Base-by-base conservation (phyloP, 2,113 vertebrate genomes). In the Hylia prasina region DNA sequence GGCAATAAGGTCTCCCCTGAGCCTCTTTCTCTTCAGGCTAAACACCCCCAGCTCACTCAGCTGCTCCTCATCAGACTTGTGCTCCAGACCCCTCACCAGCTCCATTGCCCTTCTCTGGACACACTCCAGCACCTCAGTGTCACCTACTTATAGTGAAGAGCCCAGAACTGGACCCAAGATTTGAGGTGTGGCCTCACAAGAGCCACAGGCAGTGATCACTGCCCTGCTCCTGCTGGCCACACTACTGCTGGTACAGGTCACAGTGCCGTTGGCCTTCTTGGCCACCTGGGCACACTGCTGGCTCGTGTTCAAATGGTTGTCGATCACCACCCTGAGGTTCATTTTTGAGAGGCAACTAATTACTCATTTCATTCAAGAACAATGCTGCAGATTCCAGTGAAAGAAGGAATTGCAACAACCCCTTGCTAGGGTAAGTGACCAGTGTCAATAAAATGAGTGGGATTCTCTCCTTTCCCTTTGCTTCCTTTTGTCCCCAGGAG, bases 401-500 rank as follows among this genome's bases (percentile, higher is more conserved):
- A 89, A 72, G 50, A 72, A 79, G 66, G 22, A 90, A 86, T 25
- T 54, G 39, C n/a, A 75, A 30, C 45, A 69, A 78, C 14, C 10
- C 10, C 22, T 68, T 15, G 15, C 45, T 48, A 48, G 6, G 21
- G 13, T 69, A 40, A 56, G 18, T 56, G 85, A 40, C 22, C 68
- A 82, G 18, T 7, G 8, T 68, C 88, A 84, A 86, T 69, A 89
- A 83, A 93, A 68, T 81, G 42, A 94, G 72, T 73, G 40, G 75
- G 68, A 80, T 72, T 92, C 30, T 69, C 5, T 87, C 44, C 10
- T 71, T 63, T 91, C 44, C 53, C 22, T 76, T 50, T 24, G 8
- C 12, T 80, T 78, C n/a, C 19, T 89, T 95, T 92, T 97, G 87
- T 97, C 93, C 95, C 94, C 83, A 94, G 91, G 94, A 98, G 94